Base-by-base conservation (phyloP, 2,797 vertebrate species). In the Neosilurus hyrtlii region DNA sequence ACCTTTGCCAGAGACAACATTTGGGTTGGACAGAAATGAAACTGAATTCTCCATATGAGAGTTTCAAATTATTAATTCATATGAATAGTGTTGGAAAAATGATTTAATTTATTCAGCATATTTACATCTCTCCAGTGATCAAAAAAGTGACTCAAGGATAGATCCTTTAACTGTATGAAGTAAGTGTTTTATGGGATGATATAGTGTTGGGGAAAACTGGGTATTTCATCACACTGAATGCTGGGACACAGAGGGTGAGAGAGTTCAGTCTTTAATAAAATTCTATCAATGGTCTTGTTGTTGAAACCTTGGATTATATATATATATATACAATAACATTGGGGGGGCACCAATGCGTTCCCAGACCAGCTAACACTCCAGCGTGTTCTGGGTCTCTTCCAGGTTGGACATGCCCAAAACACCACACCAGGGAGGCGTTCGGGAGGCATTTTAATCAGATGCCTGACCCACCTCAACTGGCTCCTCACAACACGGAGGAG, bases 151-250 rank as follows among this genome's bases (percentile, higher is more conserved):
- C 57, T 51, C 26, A 12, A 30, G 14, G 15, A 56, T 75, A 43
- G 9, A 51, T 52, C 3, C 14, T 52, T 59, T 18, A 79, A 51
- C 1, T 88, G 83, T 86, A 87, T 86, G 83, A 51, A 59, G 85
- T 91, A 88, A 89, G 84, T 90, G 85, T 56, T 57, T 51, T 68
- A 14, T 59, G 20, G 68, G 49, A 62, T 4, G 54, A 59, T 70
- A 59, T 62, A 81, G 35, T 80, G 76, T 49, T 75, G 56, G 20
- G 24, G 5, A 43, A 77, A 37, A 20, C 26, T 61, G 56, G 63
- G 51, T 77, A 16, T 77, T 75, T 80, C 71, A 82, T 84, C 80
- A 82, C 84, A 80, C 87, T 83, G 83, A 85, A 88, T 80, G 81
- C 49, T 71, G 70, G 77, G 79, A 71, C 59, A 79, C 70, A 82